Evolutionary conservation across 2,113 vertebrate species (phyloP).

Genomic region (Charadrius vociferus): DNA sequence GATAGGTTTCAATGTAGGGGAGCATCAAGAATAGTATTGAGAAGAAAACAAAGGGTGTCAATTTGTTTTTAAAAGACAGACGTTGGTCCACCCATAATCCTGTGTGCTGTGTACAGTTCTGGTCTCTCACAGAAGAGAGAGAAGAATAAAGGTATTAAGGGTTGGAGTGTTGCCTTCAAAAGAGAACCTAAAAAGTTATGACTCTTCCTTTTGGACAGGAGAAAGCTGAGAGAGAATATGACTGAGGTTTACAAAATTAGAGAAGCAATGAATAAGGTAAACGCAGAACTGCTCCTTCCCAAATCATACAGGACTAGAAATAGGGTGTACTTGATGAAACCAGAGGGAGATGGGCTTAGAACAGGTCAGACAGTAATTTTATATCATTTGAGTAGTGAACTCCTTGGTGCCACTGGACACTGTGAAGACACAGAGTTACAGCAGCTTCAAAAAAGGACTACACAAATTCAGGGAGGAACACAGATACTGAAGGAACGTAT

Average conservation of each 20-base stretch:
- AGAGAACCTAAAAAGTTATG: background rate
- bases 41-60: background rate
- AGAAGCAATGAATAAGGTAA: background rate
- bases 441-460: background rate
- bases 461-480: background rate
- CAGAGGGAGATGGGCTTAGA: background rate
- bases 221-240: background rate
- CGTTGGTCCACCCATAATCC: background rate
- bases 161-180: background rate
- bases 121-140: background rate
- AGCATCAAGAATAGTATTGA: background rate
- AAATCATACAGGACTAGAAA: background rate
- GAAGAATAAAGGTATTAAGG: background rate
- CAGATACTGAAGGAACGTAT: background rate
- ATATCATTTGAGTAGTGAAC: background rate
- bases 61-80: background rate
- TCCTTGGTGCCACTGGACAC: background rate
- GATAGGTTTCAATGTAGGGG: background rate
- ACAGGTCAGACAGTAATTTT: background rate
- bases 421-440: background rate
- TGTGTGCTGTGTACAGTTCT: background rate
- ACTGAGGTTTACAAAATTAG: background rate
- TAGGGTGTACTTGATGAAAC: background rate
- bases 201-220: background rate
- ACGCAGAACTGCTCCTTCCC: background rate